These are phyloP conservation scores for Coenobita brevimanus DNA, from an alignment of 1,140 invertebrate genomes.

Conservation along the genomic window DNA sequence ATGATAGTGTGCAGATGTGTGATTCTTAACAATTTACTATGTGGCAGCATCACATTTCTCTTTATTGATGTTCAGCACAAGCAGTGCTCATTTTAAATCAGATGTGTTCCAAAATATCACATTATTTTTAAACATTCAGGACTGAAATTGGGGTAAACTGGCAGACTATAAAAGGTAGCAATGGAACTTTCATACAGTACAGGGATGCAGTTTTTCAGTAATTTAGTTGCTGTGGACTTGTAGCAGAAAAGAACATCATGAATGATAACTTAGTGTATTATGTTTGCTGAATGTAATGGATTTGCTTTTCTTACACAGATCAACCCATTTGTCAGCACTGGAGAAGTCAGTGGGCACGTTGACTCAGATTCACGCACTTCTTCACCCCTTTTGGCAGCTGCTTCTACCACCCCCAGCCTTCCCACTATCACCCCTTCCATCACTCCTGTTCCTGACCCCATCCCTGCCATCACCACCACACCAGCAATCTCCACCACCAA, in stretches of 20 bases:
- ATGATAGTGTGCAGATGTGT: too few relatives aligned
- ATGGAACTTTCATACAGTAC: too few relatives aligned
- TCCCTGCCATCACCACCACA: not conserved
- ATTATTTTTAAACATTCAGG: too few relatives aligned
- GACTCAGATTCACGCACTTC: constrained; percentile 24
- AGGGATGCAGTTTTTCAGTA: too few relatives aligned
- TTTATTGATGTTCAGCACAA: too few relatives aligned
- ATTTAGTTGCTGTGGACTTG: too few relatives aligned
- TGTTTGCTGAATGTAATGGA: not conserved
- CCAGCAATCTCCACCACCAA: constrained; percentile 37
- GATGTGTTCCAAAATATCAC: too few relatives aligned
- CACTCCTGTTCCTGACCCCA: not conserved
- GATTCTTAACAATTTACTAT: too few relatives aligned
- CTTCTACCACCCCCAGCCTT: constrained; percentile 33
- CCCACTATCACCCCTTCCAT: constrained; percentile 22
- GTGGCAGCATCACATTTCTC: too few relatives aligned
- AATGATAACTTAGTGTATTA: not conserved
- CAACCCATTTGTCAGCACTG: constrained; percentile 50
- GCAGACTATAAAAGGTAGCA: too few relatives aligned
- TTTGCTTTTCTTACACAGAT: constrained; percentile 16
- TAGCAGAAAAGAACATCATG: not conserved
- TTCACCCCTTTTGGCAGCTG: constrained; percentile 40
- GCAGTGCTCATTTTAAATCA: too few relatives aligned
- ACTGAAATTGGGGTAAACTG: too few relatives aligned
- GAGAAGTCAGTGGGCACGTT: not conserved